Conservation (phyloP, 92 coral and sea anemone genomes). For the Epizoanthus rinbou region DNA sequence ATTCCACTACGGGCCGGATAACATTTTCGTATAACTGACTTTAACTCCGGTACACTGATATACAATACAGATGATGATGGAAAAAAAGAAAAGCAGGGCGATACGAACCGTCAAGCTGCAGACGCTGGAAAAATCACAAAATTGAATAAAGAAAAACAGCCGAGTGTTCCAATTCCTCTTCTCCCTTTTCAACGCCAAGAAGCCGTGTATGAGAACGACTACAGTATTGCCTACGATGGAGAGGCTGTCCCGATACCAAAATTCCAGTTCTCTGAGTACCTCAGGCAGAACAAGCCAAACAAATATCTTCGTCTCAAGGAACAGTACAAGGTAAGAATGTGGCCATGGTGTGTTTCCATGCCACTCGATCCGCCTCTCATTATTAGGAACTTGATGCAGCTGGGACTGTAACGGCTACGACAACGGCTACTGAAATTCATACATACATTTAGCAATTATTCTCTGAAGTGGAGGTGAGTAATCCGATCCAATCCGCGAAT, state of each 20-base stretch:
- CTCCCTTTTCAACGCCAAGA: conserved; percentile 1
- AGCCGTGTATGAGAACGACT: conserved; percentile 22
- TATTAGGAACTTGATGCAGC: too few species aligned
- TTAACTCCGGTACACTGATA: too few species aligned
- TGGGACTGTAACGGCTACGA: too few species aligned
- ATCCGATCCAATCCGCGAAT: too few species aligned
- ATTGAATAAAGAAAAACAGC: conserved; percentile 5
- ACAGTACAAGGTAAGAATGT: conserved; percentile 58
- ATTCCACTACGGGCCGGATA: too few species aligned
- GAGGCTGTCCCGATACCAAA: conserved; percentile 63
- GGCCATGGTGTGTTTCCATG: too few species aligned
- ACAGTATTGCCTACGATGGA: conserved; percentile 48
- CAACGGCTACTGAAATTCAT: too few species aligned
- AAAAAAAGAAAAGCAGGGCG: background rate
- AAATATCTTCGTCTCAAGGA: conserved; percentile 38
- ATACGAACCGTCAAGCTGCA: background rate
- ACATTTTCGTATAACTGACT: too few species aligned
- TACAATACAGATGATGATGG: too few species aligned
- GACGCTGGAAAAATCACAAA: background rate
- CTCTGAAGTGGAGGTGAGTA: too few species aligned
- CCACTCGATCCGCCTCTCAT: too few species aligned
- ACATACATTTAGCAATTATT: too few species aligned
- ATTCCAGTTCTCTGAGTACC: conserved; percentile 52
- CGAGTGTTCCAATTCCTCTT: conserved; percentile 8
- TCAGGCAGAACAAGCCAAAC: conserved; percentile 36